Percentiles rank a stretch among this genome's conserved stretches.
Conservation (phyloP, 2,113 vertebrate genomes). For the Aythya baeri region DNA sequence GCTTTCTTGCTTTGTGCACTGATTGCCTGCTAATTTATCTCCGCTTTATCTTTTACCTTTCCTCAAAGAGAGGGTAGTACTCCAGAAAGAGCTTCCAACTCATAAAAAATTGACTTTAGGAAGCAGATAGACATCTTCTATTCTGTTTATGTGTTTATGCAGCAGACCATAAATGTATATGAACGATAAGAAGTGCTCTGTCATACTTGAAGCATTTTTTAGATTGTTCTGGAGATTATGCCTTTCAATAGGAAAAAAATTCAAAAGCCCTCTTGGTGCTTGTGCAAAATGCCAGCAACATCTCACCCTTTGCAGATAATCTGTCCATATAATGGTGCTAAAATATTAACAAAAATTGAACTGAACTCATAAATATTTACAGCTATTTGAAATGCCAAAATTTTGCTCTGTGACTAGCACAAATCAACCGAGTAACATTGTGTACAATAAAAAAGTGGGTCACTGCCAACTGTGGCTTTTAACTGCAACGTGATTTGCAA, state of each 20-base stretch:
- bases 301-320: conserved; percentile 41
- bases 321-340: background rate
- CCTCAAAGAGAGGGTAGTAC: background rate
- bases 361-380: conserved; percentile 60
- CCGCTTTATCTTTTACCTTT: background rate
- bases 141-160: background rate
- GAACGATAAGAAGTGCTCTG: background rate
- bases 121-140: background rate
- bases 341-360: conserved; percentile 54
- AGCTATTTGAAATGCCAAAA: conserved; percentile 63
- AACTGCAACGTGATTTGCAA: conserved; percentile 68
- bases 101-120: background rate
- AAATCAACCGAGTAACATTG: conserved; percentile 33
- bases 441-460: conserved; percentile 56
- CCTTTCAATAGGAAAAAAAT: background rate
- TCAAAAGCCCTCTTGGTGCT: background rate
- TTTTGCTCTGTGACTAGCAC: conserved; percentile 21
- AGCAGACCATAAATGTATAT: background rate
- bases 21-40: background rate
- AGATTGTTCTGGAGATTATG: background rate
- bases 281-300: background rate
- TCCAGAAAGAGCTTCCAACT: background rate
- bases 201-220: background rate
- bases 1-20: background rate
- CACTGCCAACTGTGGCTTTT: conserved; percentile 63